A percentile compares a stretch with the other conserved stretches of the same genome.
Conservation (phyloP, 2,113 vertebrate species). For the Sebastes schlegelii region DNA sequence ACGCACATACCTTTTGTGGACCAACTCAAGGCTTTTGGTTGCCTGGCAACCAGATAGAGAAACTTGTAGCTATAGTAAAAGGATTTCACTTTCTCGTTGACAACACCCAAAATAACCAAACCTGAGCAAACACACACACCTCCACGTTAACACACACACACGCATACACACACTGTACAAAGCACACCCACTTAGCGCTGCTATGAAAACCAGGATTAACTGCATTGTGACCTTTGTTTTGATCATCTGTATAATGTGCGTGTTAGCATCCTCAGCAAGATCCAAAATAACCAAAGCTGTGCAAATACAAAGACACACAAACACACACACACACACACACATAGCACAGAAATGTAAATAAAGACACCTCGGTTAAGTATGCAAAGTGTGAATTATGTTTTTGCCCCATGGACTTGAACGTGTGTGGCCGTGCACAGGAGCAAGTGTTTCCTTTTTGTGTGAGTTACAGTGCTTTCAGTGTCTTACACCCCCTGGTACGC, state of each 20-base stretch:
- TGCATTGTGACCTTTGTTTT: constrained; percentile 68
- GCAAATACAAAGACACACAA: constrained; percentile 43
- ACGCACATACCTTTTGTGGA: constrained; percentile 57
- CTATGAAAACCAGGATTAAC: constrained; percentile 59
- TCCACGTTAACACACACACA: constrained; percentile 11
- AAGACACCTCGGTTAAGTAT: constrained; percentile 31
- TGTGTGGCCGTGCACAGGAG: constrained; percentile 21
- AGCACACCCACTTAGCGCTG: constrained; percentile 11
- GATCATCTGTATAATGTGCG: constrained; percentile 56
- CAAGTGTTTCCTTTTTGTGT: constrained; percentile 15
- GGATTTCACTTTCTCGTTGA: constrained; percentile 61
- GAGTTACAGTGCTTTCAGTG: constrained; percentile 18
- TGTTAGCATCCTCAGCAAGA: constrained; percentile 38
- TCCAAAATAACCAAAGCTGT: constrained; percentile 76
- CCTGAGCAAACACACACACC: constrained; percentile 62
- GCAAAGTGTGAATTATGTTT: constrained; percentile 37
- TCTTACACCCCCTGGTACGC: constrained; percentile 17
- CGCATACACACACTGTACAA: constrained; percentile 35
- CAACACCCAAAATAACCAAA: constrained; percentile 72
- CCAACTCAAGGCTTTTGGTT: constrained; percentile 77
- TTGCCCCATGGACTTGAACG: constrained; percentile 20
- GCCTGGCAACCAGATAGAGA: constrained; percentile 73
- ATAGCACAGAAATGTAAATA: constrained; percentile 29
- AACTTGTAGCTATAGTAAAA: constrained; percentile 70
- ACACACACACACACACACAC: constrained; percentile 11